Percentiles rank a stretch among this genome's conserved stretches.
Conservation (phyloP, 2,888 invertebrate genomes). For the Gymnosoma rotundatum region DNA sequence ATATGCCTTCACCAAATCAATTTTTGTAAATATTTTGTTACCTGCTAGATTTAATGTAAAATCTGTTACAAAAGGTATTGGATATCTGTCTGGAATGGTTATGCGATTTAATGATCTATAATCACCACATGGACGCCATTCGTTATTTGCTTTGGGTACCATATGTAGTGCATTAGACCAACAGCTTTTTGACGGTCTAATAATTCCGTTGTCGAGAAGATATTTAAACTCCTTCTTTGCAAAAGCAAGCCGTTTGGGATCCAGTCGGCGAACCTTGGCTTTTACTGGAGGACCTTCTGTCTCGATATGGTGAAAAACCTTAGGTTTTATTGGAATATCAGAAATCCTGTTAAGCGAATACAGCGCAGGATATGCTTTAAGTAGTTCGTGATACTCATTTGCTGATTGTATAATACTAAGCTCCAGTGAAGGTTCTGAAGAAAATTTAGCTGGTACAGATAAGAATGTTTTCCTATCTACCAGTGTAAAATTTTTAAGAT, state of each 20-base stretch:
- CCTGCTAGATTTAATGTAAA: conserved; percentile 45
- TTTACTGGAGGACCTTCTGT: conserved; percentile 32
- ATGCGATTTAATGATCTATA: conserved; percentile 75
- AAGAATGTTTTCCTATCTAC: not conserved
- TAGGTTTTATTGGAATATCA: conserved; percentile 1
- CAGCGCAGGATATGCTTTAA: not conserved
- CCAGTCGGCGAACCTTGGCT: conserved; percentile 46
- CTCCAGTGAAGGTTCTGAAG: not conserved
- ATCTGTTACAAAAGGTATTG: conserved; percentile 76
- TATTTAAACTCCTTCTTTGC: conserved; percentile 50
- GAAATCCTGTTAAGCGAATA: not conserved
- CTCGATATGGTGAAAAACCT: conserved; percentile 24
- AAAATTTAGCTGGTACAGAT: not conserved
- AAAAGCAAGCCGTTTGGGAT: conserved; percentile 1
- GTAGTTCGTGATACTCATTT: not conserved
- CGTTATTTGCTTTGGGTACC: conserved; percentile 73
- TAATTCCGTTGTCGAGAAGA: conserved; percentile 77
- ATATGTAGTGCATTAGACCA: conserved; percentile 77
- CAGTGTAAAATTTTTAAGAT: not conserved
- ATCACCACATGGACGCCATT: conserved; percentile 77
- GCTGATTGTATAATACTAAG: not conserved
- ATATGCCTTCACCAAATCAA: conserved; percentile 40
- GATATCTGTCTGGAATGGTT: conserved; percentile 77
- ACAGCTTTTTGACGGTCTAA: conserved; percentile 72
- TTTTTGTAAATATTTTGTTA: conserved; percentile 45